Conservation (phyloP, 2,113 vertebrate genomes). For the Australoheros scitulus region DNA sequence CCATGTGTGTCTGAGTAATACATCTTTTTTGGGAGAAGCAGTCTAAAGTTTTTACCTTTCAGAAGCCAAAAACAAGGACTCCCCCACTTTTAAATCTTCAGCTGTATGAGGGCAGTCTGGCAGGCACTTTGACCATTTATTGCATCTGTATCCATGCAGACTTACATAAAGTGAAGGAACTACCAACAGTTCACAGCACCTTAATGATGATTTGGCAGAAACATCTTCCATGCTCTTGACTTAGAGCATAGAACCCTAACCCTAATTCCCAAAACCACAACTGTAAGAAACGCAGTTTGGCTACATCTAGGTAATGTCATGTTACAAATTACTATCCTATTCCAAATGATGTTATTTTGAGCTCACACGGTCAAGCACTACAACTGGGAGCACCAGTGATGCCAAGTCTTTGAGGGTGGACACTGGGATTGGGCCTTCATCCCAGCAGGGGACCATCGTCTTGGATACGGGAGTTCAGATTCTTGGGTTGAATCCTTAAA, state of each 20-base stretch:
- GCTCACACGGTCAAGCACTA: neutral
- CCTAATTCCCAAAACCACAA: too few relatives aligned
- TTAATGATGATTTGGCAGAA: neutral
- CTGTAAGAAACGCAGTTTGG: neutral
- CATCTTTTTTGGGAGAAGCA: too few relatives aligned
- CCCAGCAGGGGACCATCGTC: neutral
- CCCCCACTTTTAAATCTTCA: neutral
- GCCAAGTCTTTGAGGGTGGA: neutral
- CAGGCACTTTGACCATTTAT: too few relatives aligned
- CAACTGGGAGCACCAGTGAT: neutral
- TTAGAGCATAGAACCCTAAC: too few relatives aligned
- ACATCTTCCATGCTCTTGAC: neutral
- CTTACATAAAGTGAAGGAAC: neutral
- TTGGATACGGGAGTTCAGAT: neutral
- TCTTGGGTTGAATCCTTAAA: neutral
- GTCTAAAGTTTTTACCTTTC: too few relatives aligned
- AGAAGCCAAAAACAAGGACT: too few relatives aligned
- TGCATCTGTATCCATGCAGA: neutral
- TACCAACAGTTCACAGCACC: neutral
- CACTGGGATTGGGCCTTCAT: accelerated
- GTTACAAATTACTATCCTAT: too few relatives aligned
- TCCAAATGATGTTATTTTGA: neutral
- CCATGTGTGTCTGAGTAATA: too few relatives aligned
- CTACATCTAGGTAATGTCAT: neutral
- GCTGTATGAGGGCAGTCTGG: too few relatives aligned